A percentile compares a stretch with the other conserved stretches of the same genome.
phyloP scores from a whole-genome alignment of 2,888 invertebrate species.

The Agrochola circellaris region DNA sequence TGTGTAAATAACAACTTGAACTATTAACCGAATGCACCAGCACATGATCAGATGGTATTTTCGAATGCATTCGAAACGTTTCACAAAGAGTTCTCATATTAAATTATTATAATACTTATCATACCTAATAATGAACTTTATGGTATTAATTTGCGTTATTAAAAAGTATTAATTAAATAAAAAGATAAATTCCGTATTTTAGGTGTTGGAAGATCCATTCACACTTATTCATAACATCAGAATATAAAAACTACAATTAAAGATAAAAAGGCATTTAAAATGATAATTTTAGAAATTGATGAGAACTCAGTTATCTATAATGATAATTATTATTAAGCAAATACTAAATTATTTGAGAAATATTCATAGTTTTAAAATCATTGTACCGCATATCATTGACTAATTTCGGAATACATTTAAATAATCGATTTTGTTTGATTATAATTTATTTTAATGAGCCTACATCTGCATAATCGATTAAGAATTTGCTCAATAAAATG shows the following conservation, averaged over 20 bases:
- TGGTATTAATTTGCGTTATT: not conserved
- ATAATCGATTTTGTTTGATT: slow-evolving; percentile 26
- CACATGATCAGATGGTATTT: not conserved
- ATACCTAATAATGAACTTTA: not conserved
- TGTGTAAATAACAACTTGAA: not conserved
- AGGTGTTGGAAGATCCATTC: not conserved
- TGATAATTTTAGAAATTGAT: not conserved
- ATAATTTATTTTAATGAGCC: slow-evolving; percentile 26
- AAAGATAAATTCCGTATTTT: not conserved
- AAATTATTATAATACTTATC: not conserved
- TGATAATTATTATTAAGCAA: not conserved
- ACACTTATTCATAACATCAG: not conserved
- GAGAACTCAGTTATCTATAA: not conserved
- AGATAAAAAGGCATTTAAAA: not conserved
- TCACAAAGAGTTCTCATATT: too few species aligned
- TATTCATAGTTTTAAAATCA: slow-evolving; percentile 9
- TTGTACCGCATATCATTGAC: slow-evolving; percentile 4
- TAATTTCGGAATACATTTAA: slow-evolving; percentile 25
- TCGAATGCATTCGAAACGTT: not conserved
- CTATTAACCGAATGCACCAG: not conserved
- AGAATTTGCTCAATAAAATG: slow-evolving; percentile 12
- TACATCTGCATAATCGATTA: slow-evolving; percentile 35
- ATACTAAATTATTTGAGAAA: slow-evolving; percentile 11
- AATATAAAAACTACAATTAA: not conserved
- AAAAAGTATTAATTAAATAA: not conserved